Percentiles rank a stretch among this genome's conserved stretches.
Evolutionary conservation across 2,113 vertebrate genomes (phyloP).

Genomic region (Columbina picui): DNA sequence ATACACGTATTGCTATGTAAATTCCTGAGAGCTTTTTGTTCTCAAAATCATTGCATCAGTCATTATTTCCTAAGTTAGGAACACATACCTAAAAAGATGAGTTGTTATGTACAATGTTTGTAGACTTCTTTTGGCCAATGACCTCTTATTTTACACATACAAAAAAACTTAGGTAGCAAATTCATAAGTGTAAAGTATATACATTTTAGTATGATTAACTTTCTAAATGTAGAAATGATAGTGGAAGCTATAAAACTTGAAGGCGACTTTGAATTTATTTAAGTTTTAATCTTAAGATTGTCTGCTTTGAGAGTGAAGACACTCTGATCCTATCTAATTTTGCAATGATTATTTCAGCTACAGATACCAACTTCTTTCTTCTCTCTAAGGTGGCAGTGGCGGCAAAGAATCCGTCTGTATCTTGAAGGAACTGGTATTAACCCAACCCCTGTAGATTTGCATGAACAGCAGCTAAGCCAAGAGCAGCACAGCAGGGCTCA

Average conservation of each 20-base stretch:
- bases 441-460: slow-evolving; percentile 89
- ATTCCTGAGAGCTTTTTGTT: not conserved
- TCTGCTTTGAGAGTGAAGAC: not conserved
- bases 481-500: slow-evolving; percentile 92
- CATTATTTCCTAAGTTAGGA: not conserved
- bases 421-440: slow-evolving; percentile 96
- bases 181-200: not conserved
- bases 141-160: not conserved
- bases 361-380: not conserved
- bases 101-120: not conserved
- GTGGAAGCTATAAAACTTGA: not conserved
- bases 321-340: not conserved
- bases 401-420: slow-evolving; percentile 90
- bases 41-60: not conserved
- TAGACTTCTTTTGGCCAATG: not conserved
- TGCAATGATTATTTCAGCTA: not conserved
- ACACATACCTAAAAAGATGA: not conserved
- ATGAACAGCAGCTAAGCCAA: slow-evolving; percentile 94
- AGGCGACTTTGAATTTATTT: not conserved
- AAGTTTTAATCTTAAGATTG: not conserved
- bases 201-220: not conserved
- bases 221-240: not conserved
- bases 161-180: not conserved
- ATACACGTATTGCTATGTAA: not conserved
- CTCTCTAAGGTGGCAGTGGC: slow-evolving; percentile 90